Percentiles rank a stretch among this genome's conserved stretches.
Conservation (phyloP, 2,888 invertebrate species). For the Limenitis camilla region DNA sequence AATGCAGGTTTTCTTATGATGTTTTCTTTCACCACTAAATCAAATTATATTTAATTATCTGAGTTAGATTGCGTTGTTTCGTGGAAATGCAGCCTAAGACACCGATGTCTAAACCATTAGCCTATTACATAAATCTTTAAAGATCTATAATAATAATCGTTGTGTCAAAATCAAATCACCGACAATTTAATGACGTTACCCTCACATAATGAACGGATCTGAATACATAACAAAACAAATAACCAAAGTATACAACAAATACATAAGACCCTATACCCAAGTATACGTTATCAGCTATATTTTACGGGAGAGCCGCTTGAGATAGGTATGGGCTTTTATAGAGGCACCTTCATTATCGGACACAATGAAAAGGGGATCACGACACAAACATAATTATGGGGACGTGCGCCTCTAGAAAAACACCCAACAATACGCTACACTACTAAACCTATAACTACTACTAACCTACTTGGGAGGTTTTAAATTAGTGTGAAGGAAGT, state of each 20-base stretch:
- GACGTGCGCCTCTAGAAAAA: conserved; percentile 19
- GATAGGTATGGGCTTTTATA: conserved; percentile 18
- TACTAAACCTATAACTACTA: neutral
- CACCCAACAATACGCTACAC: conserved; percentile 5
- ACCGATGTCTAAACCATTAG: no score
- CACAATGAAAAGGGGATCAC: conserved; percentile 21
- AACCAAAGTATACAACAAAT: neutral
- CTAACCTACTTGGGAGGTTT: neutral
- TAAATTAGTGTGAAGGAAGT: neutral
- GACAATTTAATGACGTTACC: neutral
- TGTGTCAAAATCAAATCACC: no score
- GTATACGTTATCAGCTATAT: conserved; percentile 2
- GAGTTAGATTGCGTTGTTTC: no score
- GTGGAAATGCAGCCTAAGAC: no score
- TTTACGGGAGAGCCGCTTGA: conserved; percentile 10
- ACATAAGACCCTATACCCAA: neutral
- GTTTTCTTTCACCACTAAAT: no score
- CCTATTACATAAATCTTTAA: no score
- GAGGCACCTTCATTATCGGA: conserved; percentile 21
- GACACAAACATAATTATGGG: conserved; percentile 19
- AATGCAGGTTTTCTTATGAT: no score
- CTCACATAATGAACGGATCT: no score
- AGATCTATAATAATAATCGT: no score
- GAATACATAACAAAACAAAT: neutral
- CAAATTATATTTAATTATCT: no score